Base-by-base conservation (phyloP, 2,888 invertebrate species). In the Cryptocephalus primarius region DNA sequence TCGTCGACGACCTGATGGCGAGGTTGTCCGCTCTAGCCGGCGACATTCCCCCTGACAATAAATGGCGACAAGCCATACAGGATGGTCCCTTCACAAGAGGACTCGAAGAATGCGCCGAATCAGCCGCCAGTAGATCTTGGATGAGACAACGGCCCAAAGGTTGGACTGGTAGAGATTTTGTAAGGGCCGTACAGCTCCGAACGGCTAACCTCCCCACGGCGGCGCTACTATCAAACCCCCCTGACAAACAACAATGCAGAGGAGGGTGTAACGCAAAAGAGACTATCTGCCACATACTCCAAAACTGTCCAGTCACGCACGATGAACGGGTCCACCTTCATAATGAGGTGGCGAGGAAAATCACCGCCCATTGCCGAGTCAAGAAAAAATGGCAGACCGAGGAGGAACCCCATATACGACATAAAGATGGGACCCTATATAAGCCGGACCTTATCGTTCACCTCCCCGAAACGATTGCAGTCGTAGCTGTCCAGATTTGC, bases 151-250 rank as follows among this genome's bases (percentile, higher is more conserved):
- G 34, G 2, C 50, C 49, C 9, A n/a, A 42, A 8, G 32, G 14
- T 8, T 51, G 48, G 51, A 44, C 47, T 1, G 48, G 48, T 8
- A 31, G 12, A 11, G 61, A 63, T 32, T 61, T 52, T 39, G 53
- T 58, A 1, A 41, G 50, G 8, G 43, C 48, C 0, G 44, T 52
- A 32, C 52, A 52, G 1, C 44, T 52, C 1, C 9, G 48, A n/a
- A 44, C 47, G 1, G 42, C 34, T 12, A 47, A 48, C 39, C 36
- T 52, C 3, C 48, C 50, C 4, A 44, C 46, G 0, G 36, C 14
- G 12, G 47, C 40, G 13, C 13, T 50, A 9, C 40, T 44, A 8
- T 51, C 45, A 1, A 44, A 36, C 13, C 45, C 49, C 1, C 22
- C 38, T 8, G 42, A 48, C 1, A 13, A 39, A 31, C 43, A 47